phyloP scores from a whole-genome alignment of 2,888 invertebrate species.

The Aspidiotus rigidus region DNA sequence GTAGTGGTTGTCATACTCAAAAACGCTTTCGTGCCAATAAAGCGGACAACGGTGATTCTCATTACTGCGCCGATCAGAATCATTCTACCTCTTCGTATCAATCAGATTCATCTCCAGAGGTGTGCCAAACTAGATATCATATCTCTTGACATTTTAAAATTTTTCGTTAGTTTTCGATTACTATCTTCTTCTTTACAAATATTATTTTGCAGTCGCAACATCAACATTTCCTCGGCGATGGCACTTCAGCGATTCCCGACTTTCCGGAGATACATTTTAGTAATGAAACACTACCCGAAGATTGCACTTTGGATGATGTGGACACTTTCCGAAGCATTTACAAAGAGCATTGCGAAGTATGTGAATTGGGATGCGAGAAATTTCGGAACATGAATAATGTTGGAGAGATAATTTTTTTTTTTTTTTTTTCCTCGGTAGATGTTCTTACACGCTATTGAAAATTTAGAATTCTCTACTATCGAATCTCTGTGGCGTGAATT shows the following conservation, averaged over 20 bases:
- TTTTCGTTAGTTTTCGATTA: not conserved
- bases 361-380: not conserved
- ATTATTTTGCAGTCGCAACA: slow-evolving; percentile 41
- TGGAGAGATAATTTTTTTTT: not conserved
- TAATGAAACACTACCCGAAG: slow-evolving; percentile 55
- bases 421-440: slow-evolving; percentile 49
- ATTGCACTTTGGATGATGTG: slow-evolving; percentile 66
- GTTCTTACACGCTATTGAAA: slow-evolving; percentile 82
- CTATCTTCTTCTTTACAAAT: slow-evolving; percentile 3
- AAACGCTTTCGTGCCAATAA: slow-evolving; percentile 35
- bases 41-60: slow-evolving; percentile 30
- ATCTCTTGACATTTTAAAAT: not conserved
- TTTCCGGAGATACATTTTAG: slow-evolving; percentile 64
- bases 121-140: not conserved
- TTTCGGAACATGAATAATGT: not conserved
- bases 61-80: slow-evolving; percentile 30
- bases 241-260: slow-evolving; percentile 65
- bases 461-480: slow-evolving; percentile 79
- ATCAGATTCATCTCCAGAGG: slow-evolving; percentile 34
- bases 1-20: slow-evolving; percentile 29
- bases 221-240: slow-evolving; percentile 75
- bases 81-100: slow-evolving; percentile 21
- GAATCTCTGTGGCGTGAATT: slow-evolving; percentile 87
- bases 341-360: slow-evolving; percentile 75
- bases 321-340: slow-evolving; percentile 70